Evolutionary conservation across 35 echinoderm and acorn worm species (phyloP), one percentile per base, ranked within the genome.

Genomic region (Patiria miniata): DNA sequence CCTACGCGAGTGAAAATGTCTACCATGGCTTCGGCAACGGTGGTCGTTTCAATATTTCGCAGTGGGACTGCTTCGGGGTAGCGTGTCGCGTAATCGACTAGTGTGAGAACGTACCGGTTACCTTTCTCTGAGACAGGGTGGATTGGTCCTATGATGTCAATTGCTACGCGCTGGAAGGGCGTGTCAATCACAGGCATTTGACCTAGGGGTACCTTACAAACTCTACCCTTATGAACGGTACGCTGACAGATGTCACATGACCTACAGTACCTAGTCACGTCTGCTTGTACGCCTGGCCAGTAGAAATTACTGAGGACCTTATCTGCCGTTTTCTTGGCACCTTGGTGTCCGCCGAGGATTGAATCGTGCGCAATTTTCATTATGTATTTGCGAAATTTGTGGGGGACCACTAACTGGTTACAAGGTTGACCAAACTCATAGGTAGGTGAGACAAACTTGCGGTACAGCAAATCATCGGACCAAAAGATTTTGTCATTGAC

Each of bases 341-440:
- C 93, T 61, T 86, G 79, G 81, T 94, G 88, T 2, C 93, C 88
- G 29, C 93, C 93, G 8, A 94, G 33, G 36, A 94, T 55, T 17
- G 82, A 89, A 17, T 94, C 88, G 52, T 94, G 88, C 16, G 83
- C 86, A 37, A 89, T 7, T 57, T 79, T 78, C 54, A 84, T 55
- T 2, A 88, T n/a, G 54, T 57, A n/a, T 4, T 2, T 57, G 1
- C 54, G 54, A 57, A 57, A 57, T 57, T 57, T 57, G 15, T 57
- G 54, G 15, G 89, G 77, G 18, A 80, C 83, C 14, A 91, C 83
- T 12, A 91, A 8, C 40, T 91, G 89, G 7, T 40, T 52, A 37
- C 82, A 90, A 23, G 12, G 39, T 8, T 90, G 37, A 23, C 81
- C 88, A 47, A 50, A 23, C 50, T 86, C 82, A 22, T 79, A 40